Percentiles rank a stretch among this genome's conserved stretches.
These are phyloP conservation scores for Phyllopteryx taeniolatus DNA, from an alignment of 2,113 vertebrate species.

Conservation along the genomic window DNA sequence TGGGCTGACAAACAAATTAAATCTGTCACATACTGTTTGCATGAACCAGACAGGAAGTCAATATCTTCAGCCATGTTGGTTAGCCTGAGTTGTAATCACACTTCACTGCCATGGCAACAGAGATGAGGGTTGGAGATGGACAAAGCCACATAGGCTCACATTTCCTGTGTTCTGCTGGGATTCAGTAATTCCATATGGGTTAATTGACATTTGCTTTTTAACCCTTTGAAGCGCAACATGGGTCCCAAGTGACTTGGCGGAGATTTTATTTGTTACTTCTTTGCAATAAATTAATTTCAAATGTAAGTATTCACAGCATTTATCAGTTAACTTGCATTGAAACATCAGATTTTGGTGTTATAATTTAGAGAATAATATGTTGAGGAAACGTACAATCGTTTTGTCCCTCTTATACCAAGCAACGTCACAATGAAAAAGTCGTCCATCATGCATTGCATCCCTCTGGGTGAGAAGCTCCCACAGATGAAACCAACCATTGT, in stretches of 20 bases:
- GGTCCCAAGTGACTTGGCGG: background rate
- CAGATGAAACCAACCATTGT: too few relatives aligned
- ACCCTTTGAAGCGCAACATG: background rate
- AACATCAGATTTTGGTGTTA: background rate
- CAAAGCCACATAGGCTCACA: background rate
- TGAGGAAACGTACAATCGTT: background rate
- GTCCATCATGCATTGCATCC: too few relatives aligned
- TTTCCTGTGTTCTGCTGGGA: background rate
- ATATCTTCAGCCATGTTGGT: conserved; percentile 73
- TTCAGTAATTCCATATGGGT: background rate
- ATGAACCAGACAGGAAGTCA: conserved; percentile 75
- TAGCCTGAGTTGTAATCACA: conserved; percentile 76
- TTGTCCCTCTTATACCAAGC: too few relatives aligned
- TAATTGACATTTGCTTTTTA: conserved; percentile 1
- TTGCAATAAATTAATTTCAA: too few relatives aligned
- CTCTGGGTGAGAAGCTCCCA: too few relatives aligned
- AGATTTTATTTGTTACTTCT: background rate
- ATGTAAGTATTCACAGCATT: too few relatives aligned
- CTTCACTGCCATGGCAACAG: conserved; percentile 59
- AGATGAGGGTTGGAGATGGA: conserved; percentile 28
- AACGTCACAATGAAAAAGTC: too few relatives aligned
- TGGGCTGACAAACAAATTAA: conserved; percentile 80
- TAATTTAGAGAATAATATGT: background rate
- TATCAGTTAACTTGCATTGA: too few relatives aligned
- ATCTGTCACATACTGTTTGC: conserved; percentile 78